A percentile compares a stretch with the other conserved stretches of the same genome.
phyloP scores from a whole-genome alignment of 1,140 invertebrate species.

The Ceratina australensis region DNA sequence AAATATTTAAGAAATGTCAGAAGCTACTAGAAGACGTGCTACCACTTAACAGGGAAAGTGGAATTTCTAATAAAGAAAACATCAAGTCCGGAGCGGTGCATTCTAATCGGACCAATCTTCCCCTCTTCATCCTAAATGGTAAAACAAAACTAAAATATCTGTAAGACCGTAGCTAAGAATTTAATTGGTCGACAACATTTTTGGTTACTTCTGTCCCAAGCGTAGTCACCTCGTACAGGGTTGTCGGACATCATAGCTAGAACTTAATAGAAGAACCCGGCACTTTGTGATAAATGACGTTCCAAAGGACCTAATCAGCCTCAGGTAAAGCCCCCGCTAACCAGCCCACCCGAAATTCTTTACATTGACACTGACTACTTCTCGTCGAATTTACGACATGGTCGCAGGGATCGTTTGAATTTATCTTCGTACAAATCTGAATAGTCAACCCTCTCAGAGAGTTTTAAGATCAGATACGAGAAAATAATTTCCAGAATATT shows the following conservation, averaged over 20 bases:
- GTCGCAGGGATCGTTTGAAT: neutral
- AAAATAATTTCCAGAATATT: neutral
- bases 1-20: conserved; percentile 1
- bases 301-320: conserved; percentile 50
- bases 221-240: neutral
- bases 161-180: conserved; percentile 28
- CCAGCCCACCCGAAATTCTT: conserved; percentile 17
- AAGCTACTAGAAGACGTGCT: neutral
- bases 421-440: neutral
- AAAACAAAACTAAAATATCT: neutral
- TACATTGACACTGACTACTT: conserved; percentile 19
- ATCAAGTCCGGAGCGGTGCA: neutral
- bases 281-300: conserved; percentile 55
- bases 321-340: conserved; percentile 45
- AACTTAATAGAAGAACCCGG: neutral
- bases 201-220: neutral
- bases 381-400: conserved; percentile 43
- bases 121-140: neutral
- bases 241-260: conserved; percentile 15
- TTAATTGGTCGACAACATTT: conserved; percentile 44
- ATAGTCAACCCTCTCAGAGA: neutral
- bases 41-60: conserved; percentile 10
- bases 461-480: neutral
- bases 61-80: conserved; percentile 30
- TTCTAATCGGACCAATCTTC: neutral